These are phyloP conservation scores for Tetragnatha versicolor DNA, from an alignment of 1,140 invertebrate species.

Conservation along the genomic window DNA sequence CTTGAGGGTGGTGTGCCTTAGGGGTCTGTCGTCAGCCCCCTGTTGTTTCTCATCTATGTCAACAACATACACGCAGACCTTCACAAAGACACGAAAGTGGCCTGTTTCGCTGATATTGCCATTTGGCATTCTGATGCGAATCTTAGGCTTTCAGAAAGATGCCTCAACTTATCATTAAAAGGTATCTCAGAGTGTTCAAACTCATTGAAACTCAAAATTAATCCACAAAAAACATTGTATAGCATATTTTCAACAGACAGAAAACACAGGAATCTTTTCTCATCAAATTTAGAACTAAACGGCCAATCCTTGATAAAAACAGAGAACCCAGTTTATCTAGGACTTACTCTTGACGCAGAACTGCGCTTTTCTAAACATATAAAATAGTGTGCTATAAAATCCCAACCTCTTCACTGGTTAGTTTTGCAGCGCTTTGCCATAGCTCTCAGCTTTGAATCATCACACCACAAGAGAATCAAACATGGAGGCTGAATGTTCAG, in stretches of 20 bases:
- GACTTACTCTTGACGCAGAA: background rate
- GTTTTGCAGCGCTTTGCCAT: too few relatives aligned
- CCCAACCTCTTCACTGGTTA: too few relatives aligned
- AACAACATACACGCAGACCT: background rate
- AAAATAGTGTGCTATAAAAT: background rate
- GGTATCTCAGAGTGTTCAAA: background rate
- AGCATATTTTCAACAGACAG: background rate
- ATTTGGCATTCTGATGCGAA: background rate
- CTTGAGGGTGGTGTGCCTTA: background rate
- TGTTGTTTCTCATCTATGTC: too few relatives aligned
- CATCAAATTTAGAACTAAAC: background rate
- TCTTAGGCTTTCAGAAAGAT: background rate
- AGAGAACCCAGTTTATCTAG: background rate
- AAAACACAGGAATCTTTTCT: background rate
- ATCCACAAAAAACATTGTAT: too few relatives aligned
- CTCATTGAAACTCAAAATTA: background rate
- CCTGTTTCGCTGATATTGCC: background rate
- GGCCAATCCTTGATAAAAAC: background rate
- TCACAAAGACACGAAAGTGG: background rate
- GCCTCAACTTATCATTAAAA: background rate
- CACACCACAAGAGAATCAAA: too few relatives aligned
- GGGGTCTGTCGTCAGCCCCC: background rate
- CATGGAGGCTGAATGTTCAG: too few relatives aligned
- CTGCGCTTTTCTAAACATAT: background rate
- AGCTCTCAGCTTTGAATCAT: too few relatives aligned